These are phyloP conservation scores for Hirtodrosophila confusa DNA, from an alignment of 2,888 invertebrate species.

Conservation along the genomic window DNA sequence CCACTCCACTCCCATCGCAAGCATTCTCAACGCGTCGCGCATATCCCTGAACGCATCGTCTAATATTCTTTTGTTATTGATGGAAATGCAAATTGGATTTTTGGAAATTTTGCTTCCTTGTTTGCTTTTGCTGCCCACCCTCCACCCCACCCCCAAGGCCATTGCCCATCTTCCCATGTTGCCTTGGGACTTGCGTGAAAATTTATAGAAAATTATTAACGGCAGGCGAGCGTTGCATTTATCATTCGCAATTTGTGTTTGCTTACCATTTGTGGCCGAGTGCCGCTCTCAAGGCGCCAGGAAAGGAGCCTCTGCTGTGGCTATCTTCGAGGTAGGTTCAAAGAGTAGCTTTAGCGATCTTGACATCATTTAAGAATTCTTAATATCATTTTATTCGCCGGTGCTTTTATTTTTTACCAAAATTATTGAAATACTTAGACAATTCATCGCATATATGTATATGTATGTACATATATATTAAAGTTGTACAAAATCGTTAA, in stretches of 20 bases:
- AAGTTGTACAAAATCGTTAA: too few species aligned
- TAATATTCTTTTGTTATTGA: conserved; percentile 77
- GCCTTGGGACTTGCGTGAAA: conserved; percentile 45
- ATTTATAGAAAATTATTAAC: conserved; percentile 69
- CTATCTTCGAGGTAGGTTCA: too few species aligned
- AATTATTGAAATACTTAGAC: too few species aligned
- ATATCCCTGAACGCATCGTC: conserved; percentile 45
- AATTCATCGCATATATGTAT: too few species aligned
- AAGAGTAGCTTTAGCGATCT: too few species aligned
- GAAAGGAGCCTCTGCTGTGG: neutral
- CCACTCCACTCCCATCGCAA: neutral
- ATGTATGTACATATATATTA: too few species aligned
- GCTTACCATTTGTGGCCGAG: conserved; percentile 40
- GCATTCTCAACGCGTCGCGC: conserved; percentile 14
- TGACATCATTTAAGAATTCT: too few species aligned
- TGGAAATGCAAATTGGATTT: conserved; percentile 79
- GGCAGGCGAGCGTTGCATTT: conserved; percentile 66
- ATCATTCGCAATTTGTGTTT: conserved; percentile 61
- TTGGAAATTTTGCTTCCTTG: conserved; percentile 60
- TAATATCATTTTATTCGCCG: too few species aligned
- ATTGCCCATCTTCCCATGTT: conserved; percentile 16
- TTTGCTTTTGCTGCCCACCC: conserved; percentile 50
- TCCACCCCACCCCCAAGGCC: neutral
- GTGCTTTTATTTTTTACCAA: too few species aligned
- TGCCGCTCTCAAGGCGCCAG: neutral